Base-by-base conservation (phyloP, 2,888 invertebrate species). In the Meloe dianella region DNA sequence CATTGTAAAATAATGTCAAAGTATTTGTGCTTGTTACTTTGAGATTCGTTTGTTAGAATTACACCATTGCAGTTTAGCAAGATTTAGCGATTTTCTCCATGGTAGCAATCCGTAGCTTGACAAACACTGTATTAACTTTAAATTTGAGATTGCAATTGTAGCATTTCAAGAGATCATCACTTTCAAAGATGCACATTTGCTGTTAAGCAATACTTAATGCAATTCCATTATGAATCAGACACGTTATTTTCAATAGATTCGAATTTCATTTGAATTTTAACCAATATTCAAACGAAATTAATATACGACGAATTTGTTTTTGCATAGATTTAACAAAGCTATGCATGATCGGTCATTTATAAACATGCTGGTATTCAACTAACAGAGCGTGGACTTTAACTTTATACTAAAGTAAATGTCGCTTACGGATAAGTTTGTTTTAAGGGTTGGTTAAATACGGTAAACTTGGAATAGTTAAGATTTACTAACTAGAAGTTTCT, bases 321-420 rank as follows among this genome's bases (percentile, higher is more conserved):
- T 4, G 24, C 12, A 54, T n/a, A 27, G 22, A 54, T 54, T 54
- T 10, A 24, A n/a, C 24, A 54, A 54, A 54, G 54, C n/a, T 27
- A 54, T 54, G 24, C 54, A 27, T 54, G 54, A 54, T 54, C 54
- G 54, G 54, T 54, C 54, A 54, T 54, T 54, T 54, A 54, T 24
- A 54, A 54, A 54, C 24, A 47, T 47, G 47, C 20, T 10, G 47
- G 47, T 47, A 54, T 8, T 54, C 24, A 22, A 24, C 54, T 54
- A 54, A 20, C 54, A 54, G 54, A 27, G 5, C 24, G 22, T 54
- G 54, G 54, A 24, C 54, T 54, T 22, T 22, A 54, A 54, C 54
- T 54, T 27, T 54, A 24, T 24, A 6, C 14, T 14, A 14, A 54
- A 54, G 27, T 54, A 24, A 27, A 54, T 27, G 54, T 54, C 24